Percentiles rank a stretch among this genome's conserved stretches.
These are phyloP conservation scores for Dendrolimus pini DNA, from an alignment of 2,888 invertebrate species.

Conservation along the genomic window DNA sequence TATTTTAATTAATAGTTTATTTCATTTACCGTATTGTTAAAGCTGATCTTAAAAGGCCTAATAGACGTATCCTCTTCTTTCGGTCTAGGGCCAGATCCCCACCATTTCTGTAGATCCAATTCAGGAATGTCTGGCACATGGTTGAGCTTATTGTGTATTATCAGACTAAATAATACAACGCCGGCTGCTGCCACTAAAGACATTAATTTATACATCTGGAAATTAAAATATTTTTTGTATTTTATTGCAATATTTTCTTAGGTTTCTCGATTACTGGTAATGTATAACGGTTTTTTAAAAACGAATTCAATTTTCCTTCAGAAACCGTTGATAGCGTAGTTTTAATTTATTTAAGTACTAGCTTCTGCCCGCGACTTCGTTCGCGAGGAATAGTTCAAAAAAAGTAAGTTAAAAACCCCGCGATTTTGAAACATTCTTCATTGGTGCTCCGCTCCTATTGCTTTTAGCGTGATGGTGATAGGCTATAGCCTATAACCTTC, in stretches of 20 bases:
- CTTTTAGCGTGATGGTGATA: too few species aligned
- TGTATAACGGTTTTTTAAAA: too few species aligned
- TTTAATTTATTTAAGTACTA: too few species aligned
- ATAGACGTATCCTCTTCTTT: constrained; percentile 42
- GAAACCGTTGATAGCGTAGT: too few species aligned
- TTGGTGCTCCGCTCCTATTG: too few species aligned
- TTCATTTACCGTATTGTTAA: constrained; percentile 51
- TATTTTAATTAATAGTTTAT: background rate
- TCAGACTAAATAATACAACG: constrained; percentile 30
- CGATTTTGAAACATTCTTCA: too few species aligned
- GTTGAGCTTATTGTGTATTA: constrained; percentile 23
- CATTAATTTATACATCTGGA: constrained; percentile 46
- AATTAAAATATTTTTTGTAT: constrained; percentile 13
- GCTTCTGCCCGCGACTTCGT: too few species aligned
- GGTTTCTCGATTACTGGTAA: too few species aligned
- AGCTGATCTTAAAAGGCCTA: constrained; percentile 51
- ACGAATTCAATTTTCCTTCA: too few species aligned
- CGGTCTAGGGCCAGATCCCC: constrained; percentile 42
- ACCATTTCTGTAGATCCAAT: constrained; percentile 53
- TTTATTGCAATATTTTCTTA: background rate
- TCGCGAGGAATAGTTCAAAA: too few species aligned
- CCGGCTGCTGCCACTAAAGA: constrained; percentile 26
- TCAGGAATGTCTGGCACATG: constrained; percentile 37
- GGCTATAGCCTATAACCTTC: too few species aligned
- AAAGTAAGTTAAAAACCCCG: too few species aligned